These are phyloP conservation scores for Acanthopagrus latus DNA, from an alignment of 2,797 vertebrate species.

Conservation along the genomic window DNA sequence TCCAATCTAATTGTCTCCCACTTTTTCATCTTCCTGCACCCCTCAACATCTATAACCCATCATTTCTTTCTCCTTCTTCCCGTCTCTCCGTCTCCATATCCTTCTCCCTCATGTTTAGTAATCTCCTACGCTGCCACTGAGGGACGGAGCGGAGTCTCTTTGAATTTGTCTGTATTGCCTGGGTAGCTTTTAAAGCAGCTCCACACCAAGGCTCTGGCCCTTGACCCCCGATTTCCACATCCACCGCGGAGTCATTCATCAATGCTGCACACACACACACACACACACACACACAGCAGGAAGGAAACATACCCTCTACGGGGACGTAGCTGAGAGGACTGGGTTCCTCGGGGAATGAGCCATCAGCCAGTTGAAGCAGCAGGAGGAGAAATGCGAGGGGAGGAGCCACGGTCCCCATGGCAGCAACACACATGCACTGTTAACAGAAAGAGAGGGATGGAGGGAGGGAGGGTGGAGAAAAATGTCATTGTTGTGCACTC, in stretches of 20 bases:
- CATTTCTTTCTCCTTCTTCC: slow-evolving; percentile 13
- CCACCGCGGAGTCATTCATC: slow-evolving; percentile 76
- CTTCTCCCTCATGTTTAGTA: slow-evolving; percentile 28
- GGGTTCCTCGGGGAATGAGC: slow-evolving; percentile 94
- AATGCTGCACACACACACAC: slow-evolving; percentile 41
- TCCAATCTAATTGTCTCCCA: slow-evolving; percentile 42
- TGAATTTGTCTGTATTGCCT: slow-evolving; percentile 44
- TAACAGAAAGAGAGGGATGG: slow-evolving; percentile 63
- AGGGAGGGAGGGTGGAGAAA: slow-evolving; percentile 55
- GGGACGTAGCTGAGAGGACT: slow-evolving; percentile 92
- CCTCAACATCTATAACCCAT: slow-evolving; percentile 36
- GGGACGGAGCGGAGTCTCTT: slow-evolving; percentile 13
- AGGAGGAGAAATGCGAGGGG: slow-evolving; percentile 88
- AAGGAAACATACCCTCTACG: slow-evolving; percentile 90
- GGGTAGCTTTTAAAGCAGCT: slow-evolving; percentile 52
- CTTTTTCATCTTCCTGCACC: slow-evolving; percentile 36
- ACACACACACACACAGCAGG: slow-evolving; percentile 28
- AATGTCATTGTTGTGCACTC: slow-evolving; percentile 44
- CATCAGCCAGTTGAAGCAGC: slow-evolving; percentile 83
- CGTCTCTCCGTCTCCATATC: slow-evolving; percentile 8
- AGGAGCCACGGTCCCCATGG: slow-evolving; percentile 84
- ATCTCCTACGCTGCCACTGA: slow-evolving; percentile 16
- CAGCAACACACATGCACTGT: slow-evolving; percentile 82
- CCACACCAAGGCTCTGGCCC: slow-evolving; percentile 69
- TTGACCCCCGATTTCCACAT: slow-evolving; percentile 77